Evolutionary conservation across 1,140 invertebrate species (phyloP).

Genomic region (Cardiocondyla obscurior): DNA sequence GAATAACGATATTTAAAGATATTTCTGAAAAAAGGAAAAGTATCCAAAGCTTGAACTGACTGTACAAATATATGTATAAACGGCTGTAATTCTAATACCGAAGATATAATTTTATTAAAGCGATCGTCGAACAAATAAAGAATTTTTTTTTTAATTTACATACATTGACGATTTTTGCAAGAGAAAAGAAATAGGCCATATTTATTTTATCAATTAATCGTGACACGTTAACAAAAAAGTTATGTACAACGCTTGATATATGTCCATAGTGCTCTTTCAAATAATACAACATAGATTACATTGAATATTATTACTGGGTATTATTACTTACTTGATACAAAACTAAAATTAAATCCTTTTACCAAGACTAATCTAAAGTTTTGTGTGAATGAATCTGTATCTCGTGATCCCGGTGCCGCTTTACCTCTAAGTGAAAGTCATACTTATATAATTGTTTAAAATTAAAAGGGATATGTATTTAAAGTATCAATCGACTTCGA

Average conservation of each 20-base stretch:
- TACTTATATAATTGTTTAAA: no score
- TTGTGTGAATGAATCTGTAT: not conserved
- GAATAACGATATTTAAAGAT: not conserved
- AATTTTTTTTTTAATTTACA: not conserved
- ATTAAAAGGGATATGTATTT: not conserved
- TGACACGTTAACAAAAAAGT: not conserved
- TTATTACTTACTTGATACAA: constrained; percentile 25
- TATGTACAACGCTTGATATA: constrained; percentile 34
- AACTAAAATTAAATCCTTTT: constrained; percentile 38
- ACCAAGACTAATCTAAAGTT: constrained; percentile 10
- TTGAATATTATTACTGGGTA: not conserved
- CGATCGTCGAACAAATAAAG: not conserved
- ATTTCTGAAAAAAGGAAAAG: not conserved
- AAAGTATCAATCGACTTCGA: constrained; percentile 88
- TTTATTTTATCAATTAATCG: not conserved
- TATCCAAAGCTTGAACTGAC: not conserved
- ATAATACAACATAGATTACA: not conserved
- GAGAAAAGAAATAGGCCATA: not conserved
- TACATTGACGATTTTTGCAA: not conserved
- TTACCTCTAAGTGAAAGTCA: not conserved
- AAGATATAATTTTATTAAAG: not conserved
- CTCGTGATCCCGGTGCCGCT: not conserved
- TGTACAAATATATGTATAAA: not conserved
- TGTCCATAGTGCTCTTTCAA: not conserved
- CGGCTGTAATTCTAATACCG: not conserved